Evolutionary conservation across 1,140 invertebrate species (phyloP), one percentile per base, ranked within the genome.

Genomic region (Drosophila mauritiana): DNA sequence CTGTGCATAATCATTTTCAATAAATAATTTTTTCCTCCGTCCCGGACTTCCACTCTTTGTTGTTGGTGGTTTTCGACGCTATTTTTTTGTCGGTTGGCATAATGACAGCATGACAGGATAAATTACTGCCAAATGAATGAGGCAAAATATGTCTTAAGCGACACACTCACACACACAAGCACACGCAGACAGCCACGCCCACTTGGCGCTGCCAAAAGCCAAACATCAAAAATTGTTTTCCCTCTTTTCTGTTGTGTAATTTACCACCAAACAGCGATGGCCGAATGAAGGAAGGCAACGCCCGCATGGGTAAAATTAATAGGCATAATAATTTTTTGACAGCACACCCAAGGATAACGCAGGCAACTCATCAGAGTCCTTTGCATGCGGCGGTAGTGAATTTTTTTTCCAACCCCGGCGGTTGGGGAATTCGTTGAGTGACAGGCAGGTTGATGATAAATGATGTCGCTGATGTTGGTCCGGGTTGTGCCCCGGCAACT

Each of bases 301-400:
- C 73, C 80, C 76, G 84, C 84, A 85, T 80, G 80, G 78, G 59
- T 90, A 82, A 91, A 91, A 91, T 91, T 91, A 91, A 91, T 91
- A 91, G 90, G 90, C 90, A 91, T 91, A 91, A 91, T 91, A 91
- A 91, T 91, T 91, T 91, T 91, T 91, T 91, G 90, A 91, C 90
- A 91, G 90, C 81, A 84, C 83, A 85, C 86, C 83, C 79, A 91
- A 91, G 90, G 85, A 91, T 91, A 91, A 84, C 86, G 80, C 62
- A 82, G 84, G 80, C 80, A 78, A 90, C 77, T 83, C 77, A 84
- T 90, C 76, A 78, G 67, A 70, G 72, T 85, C 74, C 74, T 83
- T 78, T 79, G 74, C 65, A 79, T 84, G 64, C 73, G 64, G 55
- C 61, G 59, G 54, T 56, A 51, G 62, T 63, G 52, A 11, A 54